Evolutionary conservation across 2,113 vertebrate genomes (phyloP).

Genomic region (Rhinolophus sinicus): DNA sequence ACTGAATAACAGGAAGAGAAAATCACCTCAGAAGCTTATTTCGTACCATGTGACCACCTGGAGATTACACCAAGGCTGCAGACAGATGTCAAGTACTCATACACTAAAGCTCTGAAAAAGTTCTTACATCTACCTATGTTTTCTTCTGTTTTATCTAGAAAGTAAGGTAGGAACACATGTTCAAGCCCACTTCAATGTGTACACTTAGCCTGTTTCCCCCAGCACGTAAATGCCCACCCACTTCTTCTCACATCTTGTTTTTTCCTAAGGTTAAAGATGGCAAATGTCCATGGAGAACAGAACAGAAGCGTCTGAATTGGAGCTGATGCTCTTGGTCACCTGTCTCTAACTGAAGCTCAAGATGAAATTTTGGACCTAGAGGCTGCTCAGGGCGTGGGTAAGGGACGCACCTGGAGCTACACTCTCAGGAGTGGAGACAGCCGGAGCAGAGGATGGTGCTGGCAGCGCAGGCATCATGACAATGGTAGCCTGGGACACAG

Average conservation of each 20-base stretch:
- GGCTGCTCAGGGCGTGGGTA: conserved; percentile 77
- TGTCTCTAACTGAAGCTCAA: conserved; percentile 57
- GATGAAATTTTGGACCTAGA: conserved; percentile 65
- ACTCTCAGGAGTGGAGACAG: conserved; percentile 87
- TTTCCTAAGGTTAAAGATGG: conserved; percentile 45
- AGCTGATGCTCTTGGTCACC: conserved; percentile 46
- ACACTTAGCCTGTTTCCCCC: not conserved
- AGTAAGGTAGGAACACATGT: conserved; percentile 50
- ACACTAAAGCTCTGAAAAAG: conserved; percentile 29
- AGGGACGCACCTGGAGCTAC: conserved; percentile 88
- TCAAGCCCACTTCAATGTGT: conserved; percentile 48
- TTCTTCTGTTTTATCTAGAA: conserved; percentile 53
- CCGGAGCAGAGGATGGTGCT: conserved; percentile 88
- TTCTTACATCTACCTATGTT: not conserved
- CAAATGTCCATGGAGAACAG: conserved; percentile 33
- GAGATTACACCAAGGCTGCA: conserved; percentile 36
- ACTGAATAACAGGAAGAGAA: conserved; percentile 82
- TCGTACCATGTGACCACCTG: conserved; percentile 59
- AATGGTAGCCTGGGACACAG: conserved; percentile 88
- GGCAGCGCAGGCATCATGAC: conserved; percentile 91
- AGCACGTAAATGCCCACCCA: conserved; percentile 52
- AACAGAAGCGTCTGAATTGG: conserved; percentile 11
- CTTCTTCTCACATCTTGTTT: conserved; percentile 22
- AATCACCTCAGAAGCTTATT: conserved; percentile 77
- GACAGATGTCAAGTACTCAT: conserved; percentile 64